Evolutionary conservation across 2,113 vertebrate genomes (phyloP), one percentile per base, ranked within the genome.

Genomic region (Acanthochromis polyacanthus): DNA sequence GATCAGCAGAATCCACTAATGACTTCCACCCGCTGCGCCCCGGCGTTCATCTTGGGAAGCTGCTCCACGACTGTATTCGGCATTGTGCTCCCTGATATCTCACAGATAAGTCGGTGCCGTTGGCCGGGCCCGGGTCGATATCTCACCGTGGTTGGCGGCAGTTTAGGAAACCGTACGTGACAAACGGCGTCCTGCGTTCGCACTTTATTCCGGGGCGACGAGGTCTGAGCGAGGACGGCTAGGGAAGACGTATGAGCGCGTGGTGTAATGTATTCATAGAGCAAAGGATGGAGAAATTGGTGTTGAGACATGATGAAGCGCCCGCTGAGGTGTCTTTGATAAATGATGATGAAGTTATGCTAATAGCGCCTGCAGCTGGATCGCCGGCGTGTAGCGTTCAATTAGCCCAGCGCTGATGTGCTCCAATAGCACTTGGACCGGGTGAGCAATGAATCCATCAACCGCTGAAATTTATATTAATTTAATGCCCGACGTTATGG

Each of bases 231-330:
- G 38, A 79, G 70, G 79, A 76, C 89, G 60, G 53, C 56, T 5
- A 0, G 45, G 45, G 28, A 82, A 86, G 90, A 92, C 70, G 73
- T 81, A 89, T 12, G 86, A 81, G 77, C 1, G 5, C 11, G 10
- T 6, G 62, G 65, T 1, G 23, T 90, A 85, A 92, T 88, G 75
- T 90, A 92, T 92, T 89, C 91, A 87, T 70, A 65, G 71, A 28
- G 48, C 48, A 71, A 80, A 71, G 56, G 87, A 79, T 83, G 67
- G 70, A 82, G 69, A 77, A 88, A 89, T 78, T 61, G 77, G 81
- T 88, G 73, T 17, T 52, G 69, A 85, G 86, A 79, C 74, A 66
- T 92, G 82, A 92, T 84, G 46, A 89, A 90, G 85, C 17, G 64
- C 66, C 64, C 8, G 53, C 80, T 68, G 77, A 79, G 75, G 78